These are phyloP conservation scores for Chiloscyllium punctatum DNA, from an alignment of 2,797 vertebrate species.

Conservation along the genomic window DNA sequence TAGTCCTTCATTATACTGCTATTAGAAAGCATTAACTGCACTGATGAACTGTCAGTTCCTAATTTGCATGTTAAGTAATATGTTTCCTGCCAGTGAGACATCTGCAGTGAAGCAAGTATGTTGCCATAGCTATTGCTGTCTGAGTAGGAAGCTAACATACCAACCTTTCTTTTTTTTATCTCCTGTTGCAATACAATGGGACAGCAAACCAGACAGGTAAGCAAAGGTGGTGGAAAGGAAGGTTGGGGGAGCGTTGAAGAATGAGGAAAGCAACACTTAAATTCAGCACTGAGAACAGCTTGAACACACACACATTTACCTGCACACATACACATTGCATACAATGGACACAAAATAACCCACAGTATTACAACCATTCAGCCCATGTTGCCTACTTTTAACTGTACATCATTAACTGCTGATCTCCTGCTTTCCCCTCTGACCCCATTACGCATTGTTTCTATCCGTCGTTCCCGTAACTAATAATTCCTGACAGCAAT, in stretches of 20 bases:
- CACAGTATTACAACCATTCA: no score
- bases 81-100: conserved; percentile 43
- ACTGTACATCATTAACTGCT: no score
- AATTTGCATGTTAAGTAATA: conserved; percentile 45
- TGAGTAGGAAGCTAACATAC: conserved; percentile 63
- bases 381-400: no score
- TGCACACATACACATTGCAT: no score
- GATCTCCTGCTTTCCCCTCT: no score
- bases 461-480: not conserved
- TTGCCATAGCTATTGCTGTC: conserved; percentile 51
- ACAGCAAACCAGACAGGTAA: conserved; percentile 99
- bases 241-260: not conserved
- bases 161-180: conserved; percentile 59
- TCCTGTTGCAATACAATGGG: conserved; percentile 82
- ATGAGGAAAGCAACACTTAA: not conserved
- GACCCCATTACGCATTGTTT: no score
- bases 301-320: not conserved
- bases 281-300: not conserved
- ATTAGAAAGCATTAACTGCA: conserved; percentile 45
- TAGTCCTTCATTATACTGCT: conserved; percentile 41
- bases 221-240: conserved; percentile 45
- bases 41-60: conserved; percentile 46
- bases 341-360: no score
- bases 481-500: not conserved
- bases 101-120: conserved; percentile 44